These are phyloP conservation scores for Diadophis punctatus DNA, from an alignment of 2,113 vertebrate genomes.

Conservation along the genomic window DNA sequence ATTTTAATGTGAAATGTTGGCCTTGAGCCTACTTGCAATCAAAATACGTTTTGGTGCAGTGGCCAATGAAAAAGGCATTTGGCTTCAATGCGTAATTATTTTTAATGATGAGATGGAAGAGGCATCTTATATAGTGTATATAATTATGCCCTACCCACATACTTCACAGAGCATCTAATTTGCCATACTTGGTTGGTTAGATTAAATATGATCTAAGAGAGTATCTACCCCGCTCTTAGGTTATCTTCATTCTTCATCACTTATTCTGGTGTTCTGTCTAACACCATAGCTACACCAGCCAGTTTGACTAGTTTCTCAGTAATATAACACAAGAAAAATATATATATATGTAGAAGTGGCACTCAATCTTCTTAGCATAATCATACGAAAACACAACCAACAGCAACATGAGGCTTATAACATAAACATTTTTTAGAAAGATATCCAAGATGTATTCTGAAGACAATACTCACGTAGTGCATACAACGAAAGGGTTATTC, in stretches of 20 bases:
- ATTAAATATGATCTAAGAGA: not conserved
- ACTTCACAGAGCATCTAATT: not conserved
- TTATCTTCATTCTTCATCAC: not conserved
- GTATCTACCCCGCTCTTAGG: not conserved
- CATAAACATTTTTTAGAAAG: accelerated
- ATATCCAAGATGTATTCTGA: not conserved
- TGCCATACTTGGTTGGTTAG: not conserved
- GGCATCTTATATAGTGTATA: not conserved
- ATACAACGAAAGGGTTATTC: conserved; percentile 88
- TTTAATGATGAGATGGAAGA: not conserved
- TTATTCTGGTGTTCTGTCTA: not conserved
- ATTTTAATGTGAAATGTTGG: not conserved
- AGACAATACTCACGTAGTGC: conserved; percentile 83
- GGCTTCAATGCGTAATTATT: not conserved
- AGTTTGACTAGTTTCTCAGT: not conserved
- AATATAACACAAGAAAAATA: not conserved
- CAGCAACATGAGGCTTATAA: not conserved
- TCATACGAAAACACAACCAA: not conserved
- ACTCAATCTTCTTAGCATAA: not conserved
- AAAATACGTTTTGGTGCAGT: not conserved
- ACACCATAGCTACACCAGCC: not conserved
- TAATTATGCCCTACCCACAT: not conserved
- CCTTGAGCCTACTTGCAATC: not conserved
- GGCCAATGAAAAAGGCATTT: not conserved
- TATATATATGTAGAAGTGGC: not conserved